phyloP scores from a whole-genome alignment of 2,113 vertebrate genomes.

The Tautogolabrus adspersus region DNA sequence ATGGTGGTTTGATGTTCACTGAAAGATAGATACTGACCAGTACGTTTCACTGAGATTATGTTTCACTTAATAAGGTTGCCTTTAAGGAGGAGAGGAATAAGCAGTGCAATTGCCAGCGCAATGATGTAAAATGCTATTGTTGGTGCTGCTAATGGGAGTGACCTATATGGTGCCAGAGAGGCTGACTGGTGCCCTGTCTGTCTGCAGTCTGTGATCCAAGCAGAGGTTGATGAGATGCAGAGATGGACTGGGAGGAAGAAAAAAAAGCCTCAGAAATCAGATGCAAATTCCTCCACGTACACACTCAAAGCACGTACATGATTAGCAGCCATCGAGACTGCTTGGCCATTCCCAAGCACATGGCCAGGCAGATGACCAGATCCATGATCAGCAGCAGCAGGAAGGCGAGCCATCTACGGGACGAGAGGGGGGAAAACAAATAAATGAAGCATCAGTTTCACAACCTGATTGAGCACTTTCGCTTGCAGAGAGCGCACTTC shows the following conservation, averaged over 20 bases:
- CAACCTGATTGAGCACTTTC: constrained; percentile 25
- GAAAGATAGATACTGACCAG: no score
- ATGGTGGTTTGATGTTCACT: neutral
- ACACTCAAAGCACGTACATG: constrained; percentile 84
- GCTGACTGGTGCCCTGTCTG: constrained; percentile 26
- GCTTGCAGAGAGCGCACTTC: constrained; percentile 16
- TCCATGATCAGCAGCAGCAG: constrained; percentile 93
- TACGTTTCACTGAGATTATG: no score
- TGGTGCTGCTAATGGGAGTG: constrained; percentile 41
- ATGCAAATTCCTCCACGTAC: neutral
- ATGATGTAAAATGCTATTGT: constrained; percentile 24
- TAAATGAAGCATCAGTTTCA: constrained; percentile 10
- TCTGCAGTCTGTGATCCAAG: constrained; percentile 5
- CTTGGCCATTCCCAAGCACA: constrained; percentile 92
- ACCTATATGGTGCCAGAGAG: constrained; percentile 42
- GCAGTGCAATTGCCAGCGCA: constrained; percentile 7
- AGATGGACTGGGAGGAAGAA: neutral
- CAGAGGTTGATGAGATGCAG: neutral
- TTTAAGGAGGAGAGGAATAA: neutral
- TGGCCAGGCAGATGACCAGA: constrained; percentile 90
- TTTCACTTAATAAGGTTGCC: neutral
- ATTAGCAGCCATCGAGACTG: constrained; percentile 90
- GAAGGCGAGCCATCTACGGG: constrained; percentile 92
- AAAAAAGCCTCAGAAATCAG: neutral
- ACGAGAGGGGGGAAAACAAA: constrained; percentile 12